Evolutionary conservation across 2,797 vertebrate species (phyloP).

Genomic region (Gambelia wislizenii): DNA sequence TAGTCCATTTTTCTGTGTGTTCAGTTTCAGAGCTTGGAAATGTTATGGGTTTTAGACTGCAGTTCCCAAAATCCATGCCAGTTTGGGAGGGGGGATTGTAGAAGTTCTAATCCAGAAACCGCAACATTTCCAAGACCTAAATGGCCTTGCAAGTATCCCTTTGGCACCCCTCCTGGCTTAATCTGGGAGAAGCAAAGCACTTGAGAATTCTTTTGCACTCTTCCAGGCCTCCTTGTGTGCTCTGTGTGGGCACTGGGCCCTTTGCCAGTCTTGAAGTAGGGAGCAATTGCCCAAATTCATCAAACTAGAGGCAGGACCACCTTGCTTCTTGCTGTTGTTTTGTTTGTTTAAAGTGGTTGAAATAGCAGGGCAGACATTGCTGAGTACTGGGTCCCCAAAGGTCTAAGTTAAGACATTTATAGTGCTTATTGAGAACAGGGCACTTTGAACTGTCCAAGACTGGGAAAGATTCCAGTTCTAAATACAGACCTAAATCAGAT

Average conservation of each 20-base stretch:
- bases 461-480: slow-evolving; percentile 18
- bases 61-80: background rate
- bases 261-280: background rate
- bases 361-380: background rate
- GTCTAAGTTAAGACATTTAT: background rate
- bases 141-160: no score
- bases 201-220: background rate
- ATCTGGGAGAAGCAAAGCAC: background rate
- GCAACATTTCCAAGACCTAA: no score
- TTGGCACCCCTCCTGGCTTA: no score
- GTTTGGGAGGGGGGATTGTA: background rate
- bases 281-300: background rate
- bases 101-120: background rate
- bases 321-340: background rate
- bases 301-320: background rate
- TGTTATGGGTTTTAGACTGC: no score
- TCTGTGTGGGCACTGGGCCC: background rate
- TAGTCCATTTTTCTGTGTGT: background rate
- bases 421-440: background rate
- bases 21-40: no score
- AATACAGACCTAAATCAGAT: slow-evolving; percentile 5
- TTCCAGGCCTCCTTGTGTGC: background rate
- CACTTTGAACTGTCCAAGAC: background rate
- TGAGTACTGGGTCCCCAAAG: background rate
- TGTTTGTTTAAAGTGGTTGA: background rate